phyloP scores from a whole-genome alignment of 2,113 vertebrate genomes.

The Austrofundulus limnaeus region DNA sequence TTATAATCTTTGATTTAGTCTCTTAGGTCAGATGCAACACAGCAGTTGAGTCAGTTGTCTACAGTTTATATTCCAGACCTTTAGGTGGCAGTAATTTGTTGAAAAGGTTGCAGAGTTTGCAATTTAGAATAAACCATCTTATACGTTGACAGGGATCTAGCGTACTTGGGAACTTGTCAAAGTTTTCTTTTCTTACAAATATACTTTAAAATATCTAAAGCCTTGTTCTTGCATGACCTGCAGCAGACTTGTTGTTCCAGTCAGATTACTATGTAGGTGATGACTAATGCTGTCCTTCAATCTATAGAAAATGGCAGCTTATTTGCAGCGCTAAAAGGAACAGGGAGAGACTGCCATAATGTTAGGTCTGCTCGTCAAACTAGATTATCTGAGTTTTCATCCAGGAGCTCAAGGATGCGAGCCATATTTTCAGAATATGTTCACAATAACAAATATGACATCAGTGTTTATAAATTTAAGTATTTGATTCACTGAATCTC shows the following conservation, averaged over 20 bases:
- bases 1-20: too few relatives aligned
- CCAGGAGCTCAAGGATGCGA: background rate
- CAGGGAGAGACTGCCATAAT: background rate
- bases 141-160: background rate
- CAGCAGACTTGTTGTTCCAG: background rate
- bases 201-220: background rate
- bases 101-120: too few relatives aligned
- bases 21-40: too few relatives aligned
- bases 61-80: too few relatives aligned
- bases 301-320: background rate
- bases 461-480: background rate
- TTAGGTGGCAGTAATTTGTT: too few relatives aligned
- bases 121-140: background rate
- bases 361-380: too few relatives aligned
- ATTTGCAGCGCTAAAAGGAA: slow-evolving; percentile 1
- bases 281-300: background rate
- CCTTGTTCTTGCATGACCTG: background rate
- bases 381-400: background rate
- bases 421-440: background rate
- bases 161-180: too few relatives aligned
- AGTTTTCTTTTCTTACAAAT: background rate
- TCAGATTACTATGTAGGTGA: background rate
- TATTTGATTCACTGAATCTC: background rate
- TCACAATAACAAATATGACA: too few relatives aligned
- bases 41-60: too few relatives aligned